Base-by-base conservation (phyloP, 2,888 invertebrate species). In the Teleogryllus oceanicus region DNA sequence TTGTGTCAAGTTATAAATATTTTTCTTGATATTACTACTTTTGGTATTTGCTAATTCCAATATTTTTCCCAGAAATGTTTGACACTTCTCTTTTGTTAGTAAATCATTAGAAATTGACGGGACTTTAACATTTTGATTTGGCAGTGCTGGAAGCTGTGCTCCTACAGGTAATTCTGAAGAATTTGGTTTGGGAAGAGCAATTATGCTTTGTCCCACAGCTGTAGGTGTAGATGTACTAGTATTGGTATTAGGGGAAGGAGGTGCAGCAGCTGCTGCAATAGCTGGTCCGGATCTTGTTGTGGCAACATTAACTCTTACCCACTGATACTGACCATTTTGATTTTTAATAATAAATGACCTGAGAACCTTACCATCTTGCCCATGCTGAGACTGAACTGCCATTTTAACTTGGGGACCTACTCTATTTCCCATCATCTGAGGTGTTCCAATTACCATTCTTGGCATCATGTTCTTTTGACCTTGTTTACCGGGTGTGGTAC, bases 261-360 rank as follows among this genome's bases (percentile, higher is more conserved):
- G n/a, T 16, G 62, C n/a, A 18, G 62, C 13, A 11, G 16, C n/a
- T 62, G 62, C 13, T 18, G 62, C 16, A 62, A 62, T n/a, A 5
- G 62, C 12, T 62, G n/a, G 13, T 62, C 62, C 62, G 4, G 62
- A n/a, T 62, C n/a, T 62, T 18, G 62, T 8, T 18, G 62, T 12
- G n/a, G 62, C 62, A n/a, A 62, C 16, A 62, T 62, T 62, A 62
- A 62, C 62, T 62, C 62, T 13, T 5, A 62, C 62, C 62, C 62
- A 62, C 62, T 62, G 62, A 62, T 18, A 62, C n/a, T 62, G 62
- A 18, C 62, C 62, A 62, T 62, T 62, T 62, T 62, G 62, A 62
- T 13, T n/a, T 62, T 62, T 13, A 62, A n/a, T n/a, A 62, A n/a
- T 18, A 62, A n/a, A 62, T 62, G 62, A 13, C 62, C 62, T 62